Evolutionary conservation across 2,888 invertebrate species (phyloP), one percentile per base, ranked within the genome.

Genomic region (Oasisia sp.): DNA sequence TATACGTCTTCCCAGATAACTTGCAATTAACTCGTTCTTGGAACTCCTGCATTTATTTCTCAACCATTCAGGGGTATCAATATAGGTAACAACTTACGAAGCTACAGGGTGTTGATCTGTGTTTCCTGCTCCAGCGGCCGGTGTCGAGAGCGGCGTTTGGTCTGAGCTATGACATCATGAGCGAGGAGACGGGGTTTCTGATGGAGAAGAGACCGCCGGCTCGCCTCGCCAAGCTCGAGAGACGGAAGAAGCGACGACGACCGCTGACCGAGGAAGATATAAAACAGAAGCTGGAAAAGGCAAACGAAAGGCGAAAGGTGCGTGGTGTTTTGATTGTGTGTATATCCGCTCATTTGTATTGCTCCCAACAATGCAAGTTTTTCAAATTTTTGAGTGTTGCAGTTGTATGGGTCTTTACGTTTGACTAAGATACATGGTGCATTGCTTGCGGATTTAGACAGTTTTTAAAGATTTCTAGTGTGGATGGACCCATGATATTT

Each of bases 261-360:
- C 93, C 89, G 11, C 93, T 95, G 89, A 95, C 95, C 5, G 95
- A 95, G 92, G 95, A 95, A 91, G 95, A 96, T 91, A 95, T 96
- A 91, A 92, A 94, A 92, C 94, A 94, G 58, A 96, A 96, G 93
- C 93, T 96, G 32, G 95, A 95, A 90, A 94, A 94, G 91, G 95
- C 95, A 5, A 95, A 96, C 91, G 92, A 93, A 92, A 94, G 95
- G 92, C 94, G 95, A 93, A 96, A 95, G 95, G 96, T 95, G 94
- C 92, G 14, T 32, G n/a, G n/a, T 32, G 32, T 91, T 3, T 45
- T 89, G 19, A 89, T 44, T 3, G 7, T 5, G 56, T n/a, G 19
- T 45, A 74, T 38, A 38, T 38, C 2, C 38, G 90, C n/a, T 8
- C 32, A 27, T 50, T 50, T 74, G 27, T 27, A 45, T 45, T 32